phyloP scores from a whole-genome alignment of 2,113 vertebrate genomes.

The Pomatostomus ruficeps region DNA sequence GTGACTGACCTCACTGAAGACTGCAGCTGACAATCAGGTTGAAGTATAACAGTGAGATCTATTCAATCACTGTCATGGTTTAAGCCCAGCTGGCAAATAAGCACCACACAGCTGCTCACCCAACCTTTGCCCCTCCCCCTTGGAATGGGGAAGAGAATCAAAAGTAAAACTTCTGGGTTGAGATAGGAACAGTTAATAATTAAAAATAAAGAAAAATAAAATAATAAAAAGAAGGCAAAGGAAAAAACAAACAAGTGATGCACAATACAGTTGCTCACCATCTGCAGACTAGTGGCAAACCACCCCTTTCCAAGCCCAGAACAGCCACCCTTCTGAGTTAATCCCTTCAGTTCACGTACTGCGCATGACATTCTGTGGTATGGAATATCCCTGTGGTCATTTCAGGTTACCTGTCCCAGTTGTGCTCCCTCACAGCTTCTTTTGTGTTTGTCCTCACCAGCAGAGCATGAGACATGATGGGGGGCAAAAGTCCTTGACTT shows the following conservation, averaged over 20 bases:
- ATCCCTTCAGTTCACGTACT: background rate
- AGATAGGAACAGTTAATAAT: background rate
- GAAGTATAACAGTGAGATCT: background rate
- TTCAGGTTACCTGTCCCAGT: background rate
- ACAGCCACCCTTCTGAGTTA: background rate
- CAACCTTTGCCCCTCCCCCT: background rate
- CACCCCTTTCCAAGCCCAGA: background rate
- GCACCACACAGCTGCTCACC: background rate
- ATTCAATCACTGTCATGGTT: background rate
- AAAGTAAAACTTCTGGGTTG: background rate
- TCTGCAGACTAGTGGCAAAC: accelerated
- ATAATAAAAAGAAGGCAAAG: background rate
- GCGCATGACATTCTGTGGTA: background rate
- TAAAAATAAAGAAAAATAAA: background rate
- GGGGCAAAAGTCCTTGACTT: background rate
- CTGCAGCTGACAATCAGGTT: background rate
- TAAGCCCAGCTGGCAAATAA: background rate
- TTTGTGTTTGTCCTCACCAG: background rate
- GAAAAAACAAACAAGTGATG: background rate
- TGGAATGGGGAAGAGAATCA: background rate
- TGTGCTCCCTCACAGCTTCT: background rate
- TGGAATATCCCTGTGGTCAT: background rate
- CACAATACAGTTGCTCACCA: background rate
- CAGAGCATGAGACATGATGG: background rate
- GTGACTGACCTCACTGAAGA: background rate